Conservation (phyloP, 2,797 vertebrate species). For the Carcharodon carcharias region DNA sequence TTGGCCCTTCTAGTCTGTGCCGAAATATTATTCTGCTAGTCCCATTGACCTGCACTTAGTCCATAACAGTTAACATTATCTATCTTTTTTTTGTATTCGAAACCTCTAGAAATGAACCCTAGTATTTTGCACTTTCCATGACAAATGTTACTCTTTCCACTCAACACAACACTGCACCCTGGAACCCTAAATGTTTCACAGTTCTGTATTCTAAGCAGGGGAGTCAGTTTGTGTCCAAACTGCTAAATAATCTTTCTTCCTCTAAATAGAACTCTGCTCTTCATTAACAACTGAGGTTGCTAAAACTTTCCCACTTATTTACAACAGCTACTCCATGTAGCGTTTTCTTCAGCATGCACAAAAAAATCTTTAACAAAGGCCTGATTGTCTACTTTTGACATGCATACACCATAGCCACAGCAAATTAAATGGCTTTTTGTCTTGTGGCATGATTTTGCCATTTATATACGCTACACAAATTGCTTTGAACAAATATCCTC, state of each 20-base stretch:
- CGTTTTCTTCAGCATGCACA: not conserved
- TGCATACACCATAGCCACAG: not conserved
- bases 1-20: too few species aligned
- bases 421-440: not conserved
- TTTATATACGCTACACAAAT: not conserved
- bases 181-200: not conserved
- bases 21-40: too few species aligned
- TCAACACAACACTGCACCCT: not conserved
- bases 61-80: too few species aligned
- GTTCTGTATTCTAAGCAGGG: not conserved
- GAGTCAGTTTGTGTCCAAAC: not conserved
- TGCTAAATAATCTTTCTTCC: not conserved
- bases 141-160: too few species aligned
- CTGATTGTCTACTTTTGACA: not conserved
- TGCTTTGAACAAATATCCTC: not conserved
- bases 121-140: too few species aligned
- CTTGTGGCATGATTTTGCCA: not conserved
- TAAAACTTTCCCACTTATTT: not conserved
- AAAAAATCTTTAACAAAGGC: not conserved
- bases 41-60: too few species aligned
- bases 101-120: too few species aligned
- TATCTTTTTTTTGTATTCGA: too few species aligned
- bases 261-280: not conserved
- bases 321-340: not conserved
- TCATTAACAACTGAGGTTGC: not conserved